These are phyloP conservation scores for Characodon lateralis DNA, from an alignment of 2,797 vertebrate species.

Conservation along the genomic window DNA sequence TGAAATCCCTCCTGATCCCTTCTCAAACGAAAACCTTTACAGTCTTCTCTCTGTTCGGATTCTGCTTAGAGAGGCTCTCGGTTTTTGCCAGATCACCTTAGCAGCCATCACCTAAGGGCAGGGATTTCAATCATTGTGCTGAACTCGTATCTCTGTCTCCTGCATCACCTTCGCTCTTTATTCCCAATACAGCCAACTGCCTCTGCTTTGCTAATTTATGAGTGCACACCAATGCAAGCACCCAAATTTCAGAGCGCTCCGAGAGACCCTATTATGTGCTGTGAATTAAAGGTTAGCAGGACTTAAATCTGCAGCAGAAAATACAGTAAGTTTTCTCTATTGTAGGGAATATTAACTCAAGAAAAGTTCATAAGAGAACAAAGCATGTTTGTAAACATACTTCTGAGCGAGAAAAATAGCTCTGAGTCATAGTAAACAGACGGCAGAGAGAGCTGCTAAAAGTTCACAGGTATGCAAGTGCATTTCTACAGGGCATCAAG, in stretches of 20 bases:
- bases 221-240: conserved; percentile 26
- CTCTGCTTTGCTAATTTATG: conserved; percentile 59
- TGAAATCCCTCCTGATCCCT: conserved; percentile 52
- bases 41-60: conserved; percentile 38
- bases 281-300: conserved; percentile 47
- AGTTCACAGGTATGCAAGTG: conserved; percentile 38
- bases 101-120: conserved; percentile 66
- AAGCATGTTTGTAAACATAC: conserved; percentile 8
- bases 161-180: conserved; percentile 12
- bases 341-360: conserved; percentile 26
- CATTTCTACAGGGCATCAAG: conserved; percentile 50
- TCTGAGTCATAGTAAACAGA: conserved; percentile 29
- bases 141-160: conserved; percentile 51
- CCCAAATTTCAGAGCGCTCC: conserved; percentile 37
- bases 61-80: conserved; percentile 53
- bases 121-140: conserved; percentile 72
- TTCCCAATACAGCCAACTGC: conserved; percentile 29
- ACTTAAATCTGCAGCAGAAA: conserved; percentile 36
- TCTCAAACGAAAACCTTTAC: conserved; percentile 46
- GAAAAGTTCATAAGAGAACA: conserved; percentile 43
- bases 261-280: conserved; percentile 40
- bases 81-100: conserved; percentile 56
- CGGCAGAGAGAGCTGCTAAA: conserved; percentile 8
- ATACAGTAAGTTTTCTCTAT: conserved; percentile 16
- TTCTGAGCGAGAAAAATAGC: conserved; percentile 36